A percentile compares a stretch with the other conserved stretches of the same genome.
phyloP scores from a whole-genome alignment of 2,113 vertebrate genomes.

The Todiramphus chloris region DNA sequence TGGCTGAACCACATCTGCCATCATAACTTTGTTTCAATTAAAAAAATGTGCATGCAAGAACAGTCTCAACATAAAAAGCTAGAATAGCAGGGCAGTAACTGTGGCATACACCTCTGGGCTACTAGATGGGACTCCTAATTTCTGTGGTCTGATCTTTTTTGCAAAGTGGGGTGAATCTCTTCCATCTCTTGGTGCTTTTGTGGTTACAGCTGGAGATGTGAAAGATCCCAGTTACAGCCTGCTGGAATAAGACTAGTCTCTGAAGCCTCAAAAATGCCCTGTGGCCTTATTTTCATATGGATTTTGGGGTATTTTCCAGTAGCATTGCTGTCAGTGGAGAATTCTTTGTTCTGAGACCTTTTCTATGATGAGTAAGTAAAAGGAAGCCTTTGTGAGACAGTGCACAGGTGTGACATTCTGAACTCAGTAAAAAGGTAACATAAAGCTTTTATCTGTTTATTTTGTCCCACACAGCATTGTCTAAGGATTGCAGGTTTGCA shows the following conservation, averaged over 20 bases:
- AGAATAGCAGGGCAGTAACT: neutral
- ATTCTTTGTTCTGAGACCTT: neutral
- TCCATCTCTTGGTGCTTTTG: neutral
- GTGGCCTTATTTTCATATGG: neutral
- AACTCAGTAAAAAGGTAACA: neutral
- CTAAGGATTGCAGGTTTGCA: neutral
- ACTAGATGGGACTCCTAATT: rapidly evolving
- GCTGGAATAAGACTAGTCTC: neutral
- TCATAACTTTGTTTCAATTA: neutral
- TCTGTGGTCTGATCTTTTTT: rapidly evolving
- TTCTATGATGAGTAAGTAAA: rapidly evolving
- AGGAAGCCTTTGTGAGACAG: neutral
- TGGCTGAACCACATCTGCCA: neutral
- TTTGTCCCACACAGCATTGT: rapidly evolving
- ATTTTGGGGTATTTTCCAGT: neutral
- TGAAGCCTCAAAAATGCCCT: neutral
- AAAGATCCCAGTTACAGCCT: neutral
- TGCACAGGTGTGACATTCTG: neutral
- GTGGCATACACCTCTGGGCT: rapidly evolving
- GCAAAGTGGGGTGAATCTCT: neutral
- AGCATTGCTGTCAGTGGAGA: neutral
- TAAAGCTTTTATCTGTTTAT: neutral
- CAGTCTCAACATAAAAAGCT: neutral
- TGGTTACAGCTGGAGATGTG: neutral
- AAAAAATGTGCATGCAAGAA: neutral